phyloP scores from a whole-genome alignment of 2,888 invertebrate species.

The Cheilosia scutellata region DNA sequence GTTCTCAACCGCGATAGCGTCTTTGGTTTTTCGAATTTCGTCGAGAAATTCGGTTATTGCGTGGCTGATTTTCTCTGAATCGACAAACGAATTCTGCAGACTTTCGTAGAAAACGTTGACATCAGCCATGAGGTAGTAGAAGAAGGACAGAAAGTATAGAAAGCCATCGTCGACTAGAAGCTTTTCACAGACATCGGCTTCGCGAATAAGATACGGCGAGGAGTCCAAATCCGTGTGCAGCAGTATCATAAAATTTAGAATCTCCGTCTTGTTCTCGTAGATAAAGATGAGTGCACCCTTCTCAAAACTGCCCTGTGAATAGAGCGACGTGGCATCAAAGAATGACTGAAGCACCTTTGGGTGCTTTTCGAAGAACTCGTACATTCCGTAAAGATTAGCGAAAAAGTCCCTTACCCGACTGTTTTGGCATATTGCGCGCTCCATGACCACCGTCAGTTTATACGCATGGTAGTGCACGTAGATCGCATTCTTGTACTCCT shows the following conservation, averaged over 20 bases:
- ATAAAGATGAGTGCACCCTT: conserved; percentile 59
- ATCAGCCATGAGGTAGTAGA: conserved; percentile 68
- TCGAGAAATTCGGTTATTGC: conserved; percentile 62
- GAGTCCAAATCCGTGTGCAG: conserved; percentile 60
- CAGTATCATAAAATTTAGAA: conserved; percentile 64
- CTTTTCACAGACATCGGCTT: conserved; percentile 61
- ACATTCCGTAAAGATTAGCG: conserved; percentile 63
- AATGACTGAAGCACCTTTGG: conserved; percentile 47
- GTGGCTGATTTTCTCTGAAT: conserved; percentile 58
- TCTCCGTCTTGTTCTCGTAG: conserved; percentile 60
- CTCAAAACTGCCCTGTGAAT: conserved; percentile 58
- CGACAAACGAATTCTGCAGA: conserved; percentile 63
- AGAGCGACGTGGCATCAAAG: conserved; percentile 51
- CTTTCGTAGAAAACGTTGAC: conserved; percentile 68
- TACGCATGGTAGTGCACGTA: conserved; percentile 70
- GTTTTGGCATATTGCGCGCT: conserved; percentile 62
- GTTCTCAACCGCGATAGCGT: conserved; percentile 70
- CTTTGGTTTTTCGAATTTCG: conserved; percentile 66
- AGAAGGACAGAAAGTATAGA: conserved; percentile 61
- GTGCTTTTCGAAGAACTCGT: conserved; percentile 51
- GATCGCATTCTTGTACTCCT: conserved; percentile 58
- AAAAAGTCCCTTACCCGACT: conserved; percentile 62
- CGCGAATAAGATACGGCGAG: conserved; percentile 48
- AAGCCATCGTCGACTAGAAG: conserved; percentile 50
- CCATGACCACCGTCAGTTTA: conserved; percentile 56